Evolutionary conservation across 2,113 vertebrate genomes (phyloP).

Genomic region (Larimichthys crocea): DNA sequence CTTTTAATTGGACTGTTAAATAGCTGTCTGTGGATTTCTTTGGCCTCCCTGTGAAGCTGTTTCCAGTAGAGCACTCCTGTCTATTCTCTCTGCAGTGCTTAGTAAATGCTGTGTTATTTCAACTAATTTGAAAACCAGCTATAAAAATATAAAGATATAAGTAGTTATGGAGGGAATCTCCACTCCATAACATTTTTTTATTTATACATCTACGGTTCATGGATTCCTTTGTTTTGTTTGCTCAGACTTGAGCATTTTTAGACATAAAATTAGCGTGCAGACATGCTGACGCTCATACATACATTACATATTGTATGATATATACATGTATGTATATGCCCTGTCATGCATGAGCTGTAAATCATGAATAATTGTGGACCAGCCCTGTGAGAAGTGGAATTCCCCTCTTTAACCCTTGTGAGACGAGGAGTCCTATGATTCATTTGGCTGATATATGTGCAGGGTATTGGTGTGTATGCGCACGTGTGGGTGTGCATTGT

Average conservation of each 20-base stretch:
- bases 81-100: background rate
- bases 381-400: constrained; percentile 66
- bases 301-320: constrained; percentile 1
- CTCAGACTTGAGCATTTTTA: background rate
- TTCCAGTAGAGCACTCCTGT: background rate
- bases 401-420: constrained; percentile 68
- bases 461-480: constrained; percentile 13
- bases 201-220: background rate
- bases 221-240: background rate
- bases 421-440: constrained; percentile 53
- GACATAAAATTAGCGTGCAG: background rate
- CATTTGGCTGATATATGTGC: constrained; percentile 46
- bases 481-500: constrained; percentile 29
- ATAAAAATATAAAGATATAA: constrained; percentile 9
- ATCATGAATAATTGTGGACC: constrained; percentile 50
- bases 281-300: background rate
- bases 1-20: background rate
- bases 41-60: background rate
- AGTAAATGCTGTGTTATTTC: constrained; percentile 6
- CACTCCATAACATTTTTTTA: background rate
- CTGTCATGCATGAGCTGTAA: constrained; percentile 52
- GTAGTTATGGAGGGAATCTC: constrained; percentile 2
- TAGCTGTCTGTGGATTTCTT: background rate
- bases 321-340: background rate
- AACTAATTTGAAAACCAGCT: constrained; percentile 24